Percentiles rank a stretch among this genome's conserved stretches.
These are phyloP conservation scores for Liparis tanakae DNA, from an alignment of 2,797 vertebrate species.

Conservation along the genomic window DNA sequence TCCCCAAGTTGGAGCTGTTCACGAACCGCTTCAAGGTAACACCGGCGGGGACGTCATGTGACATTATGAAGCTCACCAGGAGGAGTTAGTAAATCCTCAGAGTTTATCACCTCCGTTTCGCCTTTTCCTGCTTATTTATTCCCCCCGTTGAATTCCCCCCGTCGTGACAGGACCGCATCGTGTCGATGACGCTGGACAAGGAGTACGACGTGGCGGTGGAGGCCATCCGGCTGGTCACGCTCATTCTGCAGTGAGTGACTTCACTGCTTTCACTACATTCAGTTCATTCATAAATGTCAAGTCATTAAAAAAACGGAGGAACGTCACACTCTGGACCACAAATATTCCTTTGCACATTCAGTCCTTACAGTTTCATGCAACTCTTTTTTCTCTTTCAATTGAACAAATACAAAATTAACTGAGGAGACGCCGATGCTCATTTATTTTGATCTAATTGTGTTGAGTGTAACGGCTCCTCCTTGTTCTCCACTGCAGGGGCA, in stretches of 20 bases:
- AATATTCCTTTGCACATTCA: neutral
- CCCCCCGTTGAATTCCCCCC: neutral
- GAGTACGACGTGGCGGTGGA: slow-evolving; percentile 99
- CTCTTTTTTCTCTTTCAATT: neutral
- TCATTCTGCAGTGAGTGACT: slow-evolving; percentile 95
- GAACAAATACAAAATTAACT: too few relatives aligned
- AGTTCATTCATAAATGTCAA: neutral
- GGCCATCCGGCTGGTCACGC: slow-evolving; percentile 96
- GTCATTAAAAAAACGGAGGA: too few relatives aligned
- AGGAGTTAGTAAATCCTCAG: neutral
- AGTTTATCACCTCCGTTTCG: neutral
- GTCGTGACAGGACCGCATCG: slow-evolving; percentile 91
- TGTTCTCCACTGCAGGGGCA: slow-evolving; percentile 86
- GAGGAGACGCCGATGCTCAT: too few relatives aligned
- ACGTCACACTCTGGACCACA: neutral
- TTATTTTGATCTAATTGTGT: neutral
- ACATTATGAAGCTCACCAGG: neutral
- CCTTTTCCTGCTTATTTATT: neutral
- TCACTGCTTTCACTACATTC: neutral
- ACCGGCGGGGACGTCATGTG: neutral
- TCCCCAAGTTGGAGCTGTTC: slow-evolving; percentile 98
- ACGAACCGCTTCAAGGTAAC: slow-evolving; percentile 98
- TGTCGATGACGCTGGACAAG: slow-evolving; percentile 99
- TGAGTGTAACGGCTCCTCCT: neutral
- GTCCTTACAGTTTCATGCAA: neutral